These are phyloP conservation scores for Laticauda laticaudata DNA, from an alignment of 2,113 vertebrate genomes.

Conservation along the genomic window DNA sequence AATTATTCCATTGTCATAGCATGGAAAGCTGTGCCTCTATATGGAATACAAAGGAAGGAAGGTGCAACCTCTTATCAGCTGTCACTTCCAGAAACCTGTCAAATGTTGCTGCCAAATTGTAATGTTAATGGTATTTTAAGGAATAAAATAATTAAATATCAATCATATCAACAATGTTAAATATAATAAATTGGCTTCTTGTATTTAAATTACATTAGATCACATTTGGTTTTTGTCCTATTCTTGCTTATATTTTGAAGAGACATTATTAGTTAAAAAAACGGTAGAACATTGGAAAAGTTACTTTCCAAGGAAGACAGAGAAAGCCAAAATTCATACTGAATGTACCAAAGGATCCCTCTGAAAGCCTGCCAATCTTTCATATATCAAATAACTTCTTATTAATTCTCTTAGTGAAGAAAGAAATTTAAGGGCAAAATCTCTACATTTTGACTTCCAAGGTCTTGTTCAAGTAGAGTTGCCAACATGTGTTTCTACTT, in stretches of 20 bases:
- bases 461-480: not conserved
- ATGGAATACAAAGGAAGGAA: not conserved
- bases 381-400: constrained; percentile 22
- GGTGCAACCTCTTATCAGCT: not conserved
- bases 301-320: not conserved
- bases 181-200: not conserved
- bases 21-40: not conserved
- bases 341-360: not conserved
- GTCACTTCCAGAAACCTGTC: not conserved
- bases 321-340: not conserved
- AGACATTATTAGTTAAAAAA: not conserved
- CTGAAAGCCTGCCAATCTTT: not conserved
- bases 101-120: not conserved
- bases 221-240: not conserved
- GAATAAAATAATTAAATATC: not conserved
- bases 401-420: constrained; percentile 16
- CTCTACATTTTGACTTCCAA: constrained; percentile 36
- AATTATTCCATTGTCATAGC: not conserved
- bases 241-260: not conserved
- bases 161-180: not conserved
- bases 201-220: not conserved
- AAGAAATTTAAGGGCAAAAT: constrained; percentile 10
- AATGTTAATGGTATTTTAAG: not conserved
- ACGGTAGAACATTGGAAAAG: not conserved
- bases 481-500: constrained; percentile 47